Evolutionary conservation across 1,140 invertebrate genomes (phyloP), one percentile per base, ranked within the genome.

Genomic region (Diuraphis noxia): DNA sequence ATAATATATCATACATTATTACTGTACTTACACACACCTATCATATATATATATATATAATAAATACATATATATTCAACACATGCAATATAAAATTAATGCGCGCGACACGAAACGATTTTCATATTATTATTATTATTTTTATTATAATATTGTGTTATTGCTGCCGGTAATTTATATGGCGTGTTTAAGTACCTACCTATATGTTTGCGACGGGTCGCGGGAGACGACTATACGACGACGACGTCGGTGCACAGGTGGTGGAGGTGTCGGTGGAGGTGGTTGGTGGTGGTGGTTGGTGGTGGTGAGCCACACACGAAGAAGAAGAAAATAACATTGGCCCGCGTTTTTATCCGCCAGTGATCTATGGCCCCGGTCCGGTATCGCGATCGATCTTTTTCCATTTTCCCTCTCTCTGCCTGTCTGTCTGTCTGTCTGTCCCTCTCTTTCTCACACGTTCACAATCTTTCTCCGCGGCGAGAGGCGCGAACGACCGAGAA

Each of bases 121-220:
- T 36, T n/a, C 56, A n/a, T 72, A n/a, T 72, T 52, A 52, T 43
- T 43, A 43, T 43, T 52, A 49, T 49, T 49, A 49, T 49, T 46
- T 17, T 46, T 52, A 52, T 52, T 25, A 72, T 72, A 72, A 72
- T 72, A n/a, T n/a, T 72, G 56, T 72, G 56, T 91, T 52, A 82
- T 82, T 82, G 89, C 77, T 40, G 89, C 41, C 43, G 89, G 38
- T 91, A 82, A 91, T 91, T 91, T 91, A 91, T 91, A 91, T 91
- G 21, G 43, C 43, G 77, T 38, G 89, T 40, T n/a, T 34, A 10
- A 10, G 79, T 40, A n/a, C n/a, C n/a, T n/a, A n/a, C n/a, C n/a
- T n/a, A 34, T 72, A 19, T 40, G 40, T 84, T n/a, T n/a, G 56
- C 30, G 52, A 56, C 52, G 8, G 52, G 52, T n/a, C n/a, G 56